Percentiles rank a stretch among this genome's conserved stretches.
These are phyloP conservation scores for Balaenoptera acutorostrata DNA, from an alignment of 2,113 vertebrate genomes.

Conservation along the genomic window DNA sequence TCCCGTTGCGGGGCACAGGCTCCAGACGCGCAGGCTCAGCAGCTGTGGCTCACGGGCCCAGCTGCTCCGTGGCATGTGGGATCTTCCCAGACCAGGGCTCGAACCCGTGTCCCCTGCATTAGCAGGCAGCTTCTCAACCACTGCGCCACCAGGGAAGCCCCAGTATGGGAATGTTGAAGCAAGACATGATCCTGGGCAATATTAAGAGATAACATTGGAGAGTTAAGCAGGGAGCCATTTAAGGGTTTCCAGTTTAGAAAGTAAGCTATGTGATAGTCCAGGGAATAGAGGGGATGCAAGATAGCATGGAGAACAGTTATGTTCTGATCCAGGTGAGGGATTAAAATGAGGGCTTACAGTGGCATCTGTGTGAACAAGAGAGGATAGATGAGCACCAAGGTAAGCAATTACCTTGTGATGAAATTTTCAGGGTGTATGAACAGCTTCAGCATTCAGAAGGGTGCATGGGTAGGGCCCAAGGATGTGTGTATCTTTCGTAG, in stretches of 20 bases:
- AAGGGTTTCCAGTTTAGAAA: neutral
- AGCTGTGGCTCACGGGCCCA: too few relatives aligned
- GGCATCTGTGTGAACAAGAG: neutral
- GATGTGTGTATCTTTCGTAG: neutral
- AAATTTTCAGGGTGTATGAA: neutral
- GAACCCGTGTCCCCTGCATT: too few relatives aligned
- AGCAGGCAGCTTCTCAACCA: too few relatives aligned
- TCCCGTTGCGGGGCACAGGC: too few relatives aligned
- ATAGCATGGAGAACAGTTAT: neutral
- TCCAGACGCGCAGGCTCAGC: too few relatives aligned
- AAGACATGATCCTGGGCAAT: neutral
- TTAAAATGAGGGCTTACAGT: neutral
- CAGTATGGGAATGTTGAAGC: neutral
- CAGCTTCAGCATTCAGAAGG: neutral
- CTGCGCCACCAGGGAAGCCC: too few relatives aligned
- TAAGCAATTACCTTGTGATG: neutral
- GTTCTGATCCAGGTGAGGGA: neutral
- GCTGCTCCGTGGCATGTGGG: too few relatives aligned
- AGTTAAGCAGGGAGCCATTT: neutral
- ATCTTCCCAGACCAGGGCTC: too few relatives aligned
- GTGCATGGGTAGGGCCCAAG: neutral
- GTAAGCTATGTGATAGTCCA: neutral
- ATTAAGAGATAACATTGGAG: neutral
- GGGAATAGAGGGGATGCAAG: neutral
- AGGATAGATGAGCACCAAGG: neutral